These are phyloP conservation scores for Pachypsylla venusta DNA, from an alignment of 1,140 invertebrate genomes.

Conservation along the genomic window DNA sequence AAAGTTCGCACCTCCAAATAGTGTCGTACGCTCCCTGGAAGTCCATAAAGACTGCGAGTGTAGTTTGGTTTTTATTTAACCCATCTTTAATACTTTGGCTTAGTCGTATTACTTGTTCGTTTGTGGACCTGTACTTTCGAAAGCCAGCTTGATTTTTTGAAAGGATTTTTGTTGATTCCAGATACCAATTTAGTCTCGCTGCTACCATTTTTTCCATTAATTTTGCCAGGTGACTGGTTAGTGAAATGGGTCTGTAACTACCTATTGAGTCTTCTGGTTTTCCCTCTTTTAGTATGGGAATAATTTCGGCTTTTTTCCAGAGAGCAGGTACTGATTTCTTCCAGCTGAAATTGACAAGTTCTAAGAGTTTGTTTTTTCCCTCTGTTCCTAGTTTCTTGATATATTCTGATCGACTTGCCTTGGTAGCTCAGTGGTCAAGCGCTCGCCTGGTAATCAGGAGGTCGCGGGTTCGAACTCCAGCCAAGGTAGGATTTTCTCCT, in stretches of 20 bases:
- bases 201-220: constrained; percentile 20
- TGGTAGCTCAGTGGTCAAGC: no score
- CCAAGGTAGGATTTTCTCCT: no score
- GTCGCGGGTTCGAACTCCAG: no score
- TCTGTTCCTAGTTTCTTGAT: background rate
- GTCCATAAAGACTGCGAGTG: no score
- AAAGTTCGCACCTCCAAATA: background rate
- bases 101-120: background rate
- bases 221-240: constrained; percentile 20
- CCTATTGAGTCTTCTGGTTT: constrained; percentile 4
- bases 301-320: constrained; percentile 20
- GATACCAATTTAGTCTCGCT: constrained; percentile 11
- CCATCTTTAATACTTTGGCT: no score
- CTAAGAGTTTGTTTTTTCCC: background rate
- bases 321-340: background rate
- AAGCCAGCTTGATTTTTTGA: constrained; percentile 13
- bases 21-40: background rate
- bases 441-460: no score
- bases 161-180: constrained; percentile 10
- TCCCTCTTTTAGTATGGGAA: constrained; percentile 21
- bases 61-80: no score
- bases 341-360: background rate
- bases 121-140: background rate
- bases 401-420: no score
- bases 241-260: constrained; percentile 24